Base-by-base conservation (phyloP, 2,113 vertebrate species). In the Sinocyclocheilus anshuiensis region DNA sequence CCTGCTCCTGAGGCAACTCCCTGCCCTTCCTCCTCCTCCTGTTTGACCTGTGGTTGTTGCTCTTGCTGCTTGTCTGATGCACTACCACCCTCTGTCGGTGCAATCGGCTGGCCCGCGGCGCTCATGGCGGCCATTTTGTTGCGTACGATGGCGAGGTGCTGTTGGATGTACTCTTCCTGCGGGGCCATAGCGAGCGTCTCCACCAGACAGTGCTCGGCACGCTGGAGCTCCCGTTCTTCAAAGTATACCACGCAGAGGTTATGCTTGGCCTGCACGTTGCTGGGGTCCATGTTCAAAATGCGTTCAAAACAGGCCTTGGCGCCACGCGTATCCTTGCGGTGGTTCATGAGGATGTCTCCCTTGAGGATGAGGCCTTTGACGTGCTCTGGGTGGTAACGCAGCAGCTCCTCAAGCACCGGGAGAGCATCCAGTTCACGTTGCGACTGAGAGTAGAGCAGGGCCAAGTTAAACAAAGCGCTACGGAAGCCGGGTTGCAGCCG, bases 331-430 rank as follows among this genome's bases (percentile, higher is more conserved):
- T 99, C 98, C 89, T 98, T 99, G 88, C 96, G 97, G 87, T 99
- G 97, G 94, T 99, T 99, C 98, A 99, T 99, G 78, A 99, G 95
- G 91, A 99, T 99, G 92, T 99, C 98, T 5, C 98, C 98, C 90
- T 99, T 99, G 82, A 99, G 95, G 93, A 99, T 99, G 4, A 99
- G 95, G 78, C 97, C 98, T 91, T 99, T 99, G 88, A 96, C 95
- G 91, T 99, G 98, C 90, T 98, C 96, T 6, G 98, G 98, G 82
- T 99, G 97, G 89, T 97, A 93, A 9, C 29, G 94, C 45, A 99
- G 93, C 1, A 99, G 92, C 88, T 99, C 97, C 45, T 97, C 96
- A 86, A 99, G 88, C 78, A 98, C 91, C 0, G 98, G 97, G 84
- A 99, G 93, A 0, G 98, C 98, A 33, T 97, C 96, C 72, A 96